These are phyloP conservation scores for Suillia variegata DNA, from an alignment of 2,888 invertebrate genomes.

Conservation along the genomic window DNA sequence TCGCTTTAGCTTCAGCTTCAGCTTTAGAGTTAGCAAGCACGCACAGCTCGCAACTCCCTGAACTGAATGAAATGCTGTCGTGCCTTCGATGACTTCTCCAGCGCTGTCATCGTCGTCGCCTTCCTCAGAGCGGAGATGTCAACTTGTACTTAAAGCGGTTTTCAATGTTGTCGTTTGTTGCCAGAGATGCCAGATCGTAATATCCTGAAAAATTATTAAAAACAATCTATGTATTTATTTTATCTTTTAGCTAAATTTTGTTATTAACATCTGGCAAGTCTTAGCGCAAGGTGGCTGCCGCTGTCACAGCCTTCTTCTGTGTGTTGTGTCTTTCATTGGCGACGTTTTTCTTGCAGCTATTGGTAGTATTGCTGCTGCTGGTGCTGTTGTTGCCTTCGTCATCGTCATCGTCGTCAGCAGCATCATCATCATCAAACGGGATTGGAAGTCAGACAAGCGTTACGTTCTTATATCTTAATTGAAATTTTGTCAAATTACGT, in stretches of 20 bases:
- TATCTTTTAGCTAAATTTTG: too few species aligned
- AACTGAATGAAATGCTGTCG: too few species aligned
- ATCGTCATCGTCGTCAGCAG: slow-evolving; percentile 29
- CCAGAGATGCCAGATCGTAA: not conserved
- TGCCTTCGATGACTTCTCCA: too few species aligned
- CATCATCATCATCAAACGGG: slow-evolving; percentile 27
- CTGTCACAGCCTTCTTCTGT: not conserved
- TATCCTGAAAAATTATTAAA: too few species aligned
- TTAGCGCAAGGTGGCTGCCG: not conserved
- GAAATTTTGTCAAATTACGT: slow-evolving; percentile 53
- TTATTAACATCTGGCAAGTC: too few species aligned
- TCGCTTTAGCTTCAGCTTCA: too few species aligned
- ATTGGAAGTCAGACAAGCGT: slow-evolving; percentile 45
- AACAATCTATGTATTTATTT: too few species aligned
- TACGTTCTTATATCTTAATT: slow-evolving; percentile 50
- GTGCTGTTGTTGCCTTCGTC: slow-evolving; percentile 1
- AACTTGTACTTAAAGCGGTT: not conserved
- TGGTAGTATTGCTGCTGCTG: not conserved
- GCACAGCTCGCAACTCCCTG: too few species aligned
- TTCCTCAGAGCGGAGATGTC: not conserved
- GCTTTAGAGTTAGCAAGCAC: too few species aligned
- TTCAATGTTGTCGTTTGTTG: slow-evolving; percentile 1
- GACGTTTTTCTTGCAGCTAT: not conserved
- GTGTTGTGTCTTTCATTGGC: not conserved
- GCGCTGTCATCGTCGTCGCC: too few species aligned